Conservation (phyloP, 2,113 vertebrate species). For the Ovibos moschatus region DNA sequence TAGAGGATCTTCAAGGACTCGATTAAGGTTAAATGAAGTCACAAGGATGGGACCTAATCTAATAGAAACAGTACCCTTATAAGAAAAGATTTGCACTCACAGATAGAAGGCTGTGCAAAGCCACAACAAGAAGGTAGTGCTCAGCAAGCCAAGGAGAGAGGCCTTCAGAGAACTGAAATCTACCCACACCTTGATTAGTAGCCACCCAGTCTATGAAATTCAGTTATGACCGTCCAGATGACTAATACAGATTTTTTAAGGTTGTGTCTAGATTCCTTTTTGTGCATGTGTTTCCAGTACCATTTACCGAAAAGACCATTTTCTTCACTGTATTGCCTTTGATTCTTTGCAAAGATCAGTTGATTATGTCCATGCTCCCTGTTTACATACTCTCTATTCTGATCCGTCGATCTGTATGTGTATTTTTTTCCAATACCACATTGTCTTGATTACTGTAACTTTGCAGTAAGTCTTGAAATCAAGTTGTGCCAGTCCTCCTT, state of each 20-base stretch:
- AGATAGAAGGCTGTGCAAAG: not conserved
- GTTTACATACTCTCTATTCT: not conserved
- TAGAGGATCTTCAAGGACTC: not conserved
- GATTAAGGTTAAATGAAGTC: not conserved
- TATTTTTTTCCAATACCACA: not conserved
- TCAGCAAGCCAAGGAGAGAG: not conserved
- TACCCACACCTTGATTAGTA: not conserved
- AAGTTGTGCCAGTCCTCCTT: not conserved
- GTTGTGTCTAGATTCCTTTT: not conserved
- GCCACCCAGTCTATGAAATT: not conserved
- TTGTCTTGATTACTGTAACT: not conserved
- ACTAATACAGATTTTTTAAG: not conserved
- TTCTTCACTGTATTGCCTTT: not conserved
- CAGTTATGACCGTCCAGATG: not conserved
- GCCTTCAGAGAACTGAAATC: not conserved
- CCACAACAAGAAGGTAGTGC: not conserved
- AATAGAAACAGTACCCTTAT: not conserved
- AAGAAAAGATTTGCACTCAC: not conserved
- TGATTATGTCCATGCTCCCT: not conserved
- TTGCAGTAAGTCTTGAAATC: not conserved
- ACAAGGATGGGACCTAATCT: not conserved
- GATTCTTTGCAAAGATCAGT: not conserved
- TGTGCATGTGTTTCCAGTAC: not conserved
- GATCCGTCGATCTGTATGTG: not conserved
- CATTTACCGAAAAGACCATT: not conserved